Evolutionary conservation across 2,113 vertebrate genomes (phyloP), one percentile per base, ranked within the genome.

Genomic region (Silurus asotus): DNA sequence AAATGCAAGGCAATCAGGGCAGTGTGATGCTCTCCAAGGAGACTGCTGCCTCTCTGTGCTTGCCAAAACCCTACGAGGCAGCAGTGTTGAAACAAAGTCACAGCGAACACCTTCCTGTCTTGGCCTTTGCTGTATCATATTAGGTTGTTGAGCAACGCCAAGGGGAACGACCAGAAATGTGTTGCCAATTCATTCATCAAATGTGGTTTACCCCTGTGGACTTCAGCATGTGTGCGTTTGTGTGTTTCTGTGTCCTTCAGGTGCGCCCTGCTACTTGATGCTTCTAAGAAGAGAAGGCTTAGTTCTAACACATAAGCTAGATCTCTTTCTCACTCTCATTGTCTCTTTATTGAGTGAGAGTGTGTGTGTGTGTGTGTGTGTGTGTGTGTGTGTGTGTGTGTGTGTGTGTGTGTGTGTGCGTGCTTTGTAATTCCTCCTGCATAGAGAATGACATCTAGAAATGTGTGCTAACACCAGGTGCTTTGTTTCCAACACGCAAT

Each of bases 181-280:
- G 87, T 89, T 86, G 84, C 93, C 92, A 91, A 93, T 91, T 92
- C 93, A 94, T 94, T 93, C 90, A 93, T 94, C 94, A 94, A 93
- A 91, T 90, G 90, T 90, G 62, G 77, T 87, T 89, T 85, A 82
- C 81, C 89, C 84, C 69, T 81, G 84, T 86, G 88, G 83, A 83
- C 84, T 75, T 78, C n/a, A 81, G 72, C 20, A 51, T 59, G 64
- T 88, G 80, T 84, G 87, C 67, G 28, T 65, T 72, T 83, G 62
- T 83, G 55, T 70, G 70, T 85, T 65, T 85, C 83, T 83, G 53
- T 59, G 88, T 77, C 86, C 88, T 89, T 89, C 88, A 86, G 88
- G 58, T 61, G 81, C 56, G 48, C 59, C 83, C 79, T 55, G 48
- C 86, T 89, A 87, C 88, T 85, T 78, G 82, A 17, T 25, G 48